These are phyloP conservation scores for Podarcis lilfordi DNA, from an alignment of 2,797 vertebrate species.

Conservation along the genomic window DNA sequence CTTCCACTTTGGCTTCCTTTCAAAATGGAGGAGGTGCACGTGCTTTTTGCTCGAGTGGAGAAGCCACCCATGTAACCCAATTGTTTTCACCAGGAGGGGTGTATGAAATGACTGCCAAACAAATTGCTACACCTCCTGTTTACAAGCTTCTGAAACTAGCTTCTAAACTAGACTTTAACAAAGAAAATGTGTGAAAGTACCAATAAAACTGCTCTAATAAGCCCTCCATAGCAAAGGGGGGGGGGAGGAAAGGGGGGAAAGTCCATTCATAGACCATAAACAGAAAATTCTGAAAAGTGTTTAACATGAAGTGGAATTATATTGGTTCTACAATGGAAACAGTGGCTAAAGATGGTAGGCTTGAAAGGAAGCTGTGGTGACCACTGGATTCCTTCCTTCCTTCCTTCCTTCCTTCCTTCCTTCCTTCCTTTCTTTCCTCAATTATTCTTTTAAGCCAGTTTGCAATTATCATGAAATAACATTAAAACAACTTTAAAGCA, in stretches of 20 bases:
- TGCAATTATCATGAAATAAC: too few species aligned
- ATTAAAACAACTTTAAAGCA: too few species aligned
- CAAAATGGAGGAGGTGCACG: not conserved
- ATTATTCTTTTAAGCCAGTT: too few species aligned
- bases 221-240: constrained; percentile 65
- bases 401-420: too few species aligned
- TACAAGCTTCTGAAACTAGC: constrained; percentile 76
- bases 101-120: constrained; percentile 63
- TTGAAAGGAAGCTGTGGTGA: constrained; percentile 54
- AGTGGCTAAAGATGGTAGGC: constrained; percentile 46
- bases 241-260: not conserved
- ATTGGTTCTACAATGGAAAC: constrained; percentile 59
- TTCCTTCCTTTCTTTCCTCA: too few species aligned
- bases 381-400: too few species aligned
- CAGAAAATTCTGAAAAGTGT: constrained; percentile 66
- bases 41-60: not conserved
- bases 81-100: constrained; percentile 44
- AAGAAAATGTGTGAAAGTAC: constrained; percentile 77
- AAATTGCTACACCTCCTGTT: constrained; percentile 67
- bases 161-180: constrained; percentile 79
- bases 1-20: not conserved
- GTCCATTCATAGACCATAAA: constrained; percentile 75
- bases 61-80: constrained; percentile 20
- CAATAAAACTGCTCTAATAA: constrained; percentile 79
- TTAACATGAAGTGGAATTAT: constrained; percentile 68